Percentiles rank a stretch among this genome's conserved stretches.
These are phyloP conservation scores for Melanotaenia trifasciata DNA, from an alignment of 2,797 vertebrate genomes.

Conservation along the genomic window DNA sequence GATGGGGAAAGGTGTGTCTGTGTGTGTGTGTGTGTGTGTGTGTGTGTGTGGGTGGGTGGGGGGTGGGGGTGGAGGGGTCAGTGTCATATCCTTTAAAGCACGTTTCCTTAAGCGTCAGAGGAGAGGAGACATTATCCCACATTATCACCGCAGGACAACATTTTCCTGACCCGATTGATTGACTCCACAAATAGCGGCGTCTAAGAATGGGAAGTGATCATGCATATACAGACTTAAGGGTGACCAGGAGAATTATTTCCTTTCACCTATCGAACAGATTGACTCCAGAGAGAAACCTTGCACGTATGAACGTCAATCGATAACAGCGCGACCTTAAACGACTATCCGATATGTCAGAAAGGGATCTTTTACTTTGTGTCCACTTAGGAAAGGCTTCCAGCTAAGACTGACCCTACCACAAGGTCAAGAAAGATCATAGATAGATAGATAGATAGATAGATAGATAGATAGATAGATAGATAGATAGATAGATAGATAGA, in stretches of 20 bases:
- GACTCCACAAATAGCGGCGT: slow-evolving; percentile 62
- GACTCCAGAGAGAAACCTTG: slow-evolving; percentile 17
- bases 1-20: background rate
- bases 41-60: no score
- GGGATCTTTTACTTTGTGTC: slow-evolving; percentile 59
- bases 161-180: slow-evolving; percentile 70
- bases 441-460: slow-evolving; percentile 11
- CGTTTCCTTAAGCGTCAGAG: slow-evolving; percentile 1
- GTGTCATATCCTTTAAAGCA: background rate
- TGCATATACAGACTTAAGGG: slow-evolving; percentile 66
- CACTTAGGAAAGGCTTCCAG: slow-evolving; percentile 54
- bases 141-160: slow-evolving; percentile 26
- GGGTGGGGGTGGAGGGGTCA: slow-evolving; percentile 10
- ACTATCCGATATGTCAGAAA: slow-evolving; percentile 63
- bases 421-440: slow-evolving; percentile 37
- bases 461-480: slow-evolving; percentile 8
- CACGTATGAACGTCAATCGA: slow-evolving; percentile 47
- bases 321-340: slow-evolving; percentile 71
- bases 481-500: slow-evolving; percentile 8
- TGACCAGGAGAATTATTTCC: slow-evolving; percentile 49
- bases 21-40: no score
- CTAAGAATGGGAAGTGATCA: slow-evolving; percentile 65
- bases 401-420: slow-evolving; percentile 51
- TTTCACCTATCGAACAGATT: slow-evolving; percentile 13
- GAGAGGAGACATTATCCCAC: slow-evolving; percentile 4